These are phyloP conservation scores for Dipus sagitta DNA, from an alignment of 2,797 vertebrate genomes.

Conservation along the genomic window DNA sequence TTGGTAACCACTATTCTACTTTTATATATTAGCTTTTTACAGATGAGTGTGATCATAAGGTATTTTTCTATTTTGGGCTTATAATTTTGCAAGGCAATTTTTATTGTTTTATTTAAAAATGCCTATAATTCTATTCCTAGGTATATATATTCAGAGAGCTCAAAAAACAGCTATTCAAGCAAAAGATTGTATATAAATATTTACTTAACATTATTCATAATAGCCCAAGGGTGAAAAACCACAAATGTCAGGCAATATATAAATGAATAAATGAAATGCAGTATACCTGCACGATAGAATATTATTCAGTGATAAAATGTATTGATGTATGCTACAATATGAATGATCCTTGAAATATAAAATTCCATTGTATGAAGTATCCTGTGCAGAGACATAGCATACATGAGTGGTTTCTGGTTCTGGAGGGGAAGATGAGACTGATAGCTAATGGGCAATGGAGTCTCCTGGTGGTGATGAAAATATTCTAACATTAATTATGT, in stretches of 20 bases:
- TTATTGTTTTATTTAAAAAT: conserved; percentile 27
- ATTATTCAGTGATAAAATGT: not conserved
- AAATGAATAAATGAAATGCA: not conserved
- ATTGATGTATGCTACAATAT: not conserved
- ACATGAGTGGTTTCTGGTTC: not conserved
- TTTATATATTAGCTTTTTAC: not conserved
- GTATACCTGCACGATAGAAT: not conserved
- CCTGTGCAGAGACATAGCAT: not conserved
- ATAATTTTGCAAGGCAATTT: not conserved
- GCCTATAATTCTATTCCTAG: not conserved
- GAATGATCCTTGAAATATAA: not conserved
- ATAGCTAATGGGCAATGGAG: not conserved
- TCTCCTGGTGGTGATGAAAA: not conserved
- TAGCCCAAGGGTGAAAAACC: not conserved
- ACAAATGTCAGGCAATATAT: not conserved
- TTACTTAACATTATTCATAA: conserved; percentile 33
- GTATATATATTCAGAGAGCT: not conserved
- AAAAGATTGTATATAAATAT: conserved; percentile 16
- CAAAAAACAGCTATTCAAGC: conserved; percentile 14
- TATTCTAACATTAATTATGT: not conserved
- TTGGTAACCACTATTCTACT: not conserved
- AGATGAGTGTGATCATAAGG: not conserved
- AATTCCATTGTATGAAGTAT: not conserved
- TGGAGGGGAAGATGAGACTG: not conserved
- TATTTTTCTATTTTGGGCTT: not conserved